Conservation (phyloP, 64 coral and sea anemone species). For the Stichodactyla mertensii region DNA sequence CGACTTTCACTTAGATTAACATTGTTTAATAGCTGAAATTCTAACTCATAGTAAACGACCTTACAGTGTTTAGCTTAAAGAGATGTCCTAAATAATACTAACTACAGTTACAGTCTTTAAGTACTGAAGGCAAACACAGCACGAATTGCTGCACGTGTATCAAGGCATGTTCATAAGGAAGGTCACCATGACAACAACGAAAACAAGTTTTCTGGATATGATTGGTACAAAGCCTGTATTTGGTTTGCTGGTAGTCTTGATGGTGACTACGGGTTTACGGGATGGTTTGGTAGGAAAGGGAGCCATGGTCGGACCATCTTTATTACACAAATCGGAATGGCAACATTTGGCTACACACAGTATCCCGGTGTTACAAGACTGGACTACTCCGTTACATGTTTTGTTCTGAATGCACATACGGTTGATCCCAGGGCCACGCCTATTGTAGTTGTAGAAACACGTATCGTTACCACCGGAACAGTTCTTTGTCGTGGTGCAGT, state of each 20-base stretch:
- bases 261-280: neutral
- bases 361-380: neutral
- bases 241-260: neutral
- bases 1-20: no score
- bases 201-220: neutral
- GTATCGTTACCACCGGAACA: neutral
- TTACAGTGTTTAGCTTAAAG: no score
- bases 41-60: no score
- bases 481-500: neutral
- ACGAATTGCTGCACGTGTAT: neutral
- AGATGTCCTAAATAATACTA: no score
- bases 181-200: neutral
- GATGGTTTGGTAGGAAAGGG: neutral
- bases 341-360: neutral
- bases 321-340: neutral
- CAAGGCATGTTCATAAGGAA: neutral
- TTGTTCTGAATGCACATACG: neutral
- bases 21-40: no score
- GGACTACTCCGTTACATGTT: neutral
- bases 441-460: neutral
- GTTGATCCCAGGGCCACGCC: neutral
- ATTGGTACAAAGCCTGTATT: neutral
- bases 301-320: neutral
- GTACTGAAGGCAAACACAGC: no score
- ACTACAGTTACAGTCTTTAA: no score